phyloP scores from a whole-genome alignment of 1,140 invertebrate species.

The Trichomalopsis sarcophagae region DNA sequence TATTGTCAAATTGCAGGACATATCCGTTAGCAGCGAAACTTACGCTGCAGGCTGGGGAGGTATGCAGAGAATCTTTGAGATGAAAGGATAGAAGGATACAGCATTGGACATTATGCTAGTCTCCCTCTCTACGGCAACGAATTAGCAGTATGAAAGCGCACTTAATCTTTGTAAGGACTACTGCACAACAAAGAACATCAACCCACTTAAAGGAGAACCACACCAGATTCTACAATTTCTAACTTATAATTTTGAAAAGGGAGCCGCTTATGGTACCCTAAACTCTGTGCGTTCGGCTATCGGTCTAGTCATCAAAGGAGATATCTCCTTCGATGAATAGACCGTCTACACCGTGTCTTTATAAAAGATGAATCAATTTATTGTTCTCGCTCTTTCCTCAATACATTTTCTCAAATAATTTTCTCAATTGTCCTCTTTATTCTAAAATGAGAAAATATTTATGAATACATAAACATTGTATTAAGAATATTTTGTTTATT shows the following conservation, averaged over 20 bases:
- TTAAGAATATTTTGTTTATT: no score
- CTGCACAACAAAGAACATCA: not conserved
- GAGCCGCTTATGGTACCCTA: constrained; percentile 23
- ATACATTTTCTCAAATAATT: no score
- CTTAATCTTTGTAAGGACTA: constrained; percentile 4
- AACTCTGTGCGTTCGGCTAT: constrained; percentile 17
- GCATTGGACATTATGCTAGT: constrained; percentile 12
- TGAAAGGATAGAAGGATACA: not conserved
- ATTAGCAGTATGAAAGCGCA: constrained; percentile 8
- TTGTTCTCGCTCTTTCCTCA: no score
- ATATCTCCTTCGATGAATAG: no score
- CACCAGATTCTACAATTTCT: not conserved
- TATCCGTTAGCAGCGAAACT: constrained; percentile 23
- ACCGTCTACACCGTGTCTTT: no score
- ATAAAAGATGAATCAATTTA: no score
- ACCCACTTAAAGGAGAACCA: not conserved
- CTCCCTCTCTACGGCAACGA: not conserved
- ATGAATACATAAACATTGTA: no score
- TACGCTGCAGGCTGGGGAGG: constrained; percentile 17
- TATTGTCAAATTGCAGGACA: constrained; percentile 41
- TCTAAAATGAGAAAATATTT: no score
- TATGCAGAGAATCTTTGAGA: constrained; percentile 29
- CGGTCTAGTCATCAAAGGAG: no score
- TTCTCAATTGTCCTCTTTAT: no score
- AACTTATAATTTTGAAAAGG: not conserved